phyloP scores from a whole-genome alignment of 2,113 vertebrate genomes.

The Gymnobelideus leadbeateri region DNA sequence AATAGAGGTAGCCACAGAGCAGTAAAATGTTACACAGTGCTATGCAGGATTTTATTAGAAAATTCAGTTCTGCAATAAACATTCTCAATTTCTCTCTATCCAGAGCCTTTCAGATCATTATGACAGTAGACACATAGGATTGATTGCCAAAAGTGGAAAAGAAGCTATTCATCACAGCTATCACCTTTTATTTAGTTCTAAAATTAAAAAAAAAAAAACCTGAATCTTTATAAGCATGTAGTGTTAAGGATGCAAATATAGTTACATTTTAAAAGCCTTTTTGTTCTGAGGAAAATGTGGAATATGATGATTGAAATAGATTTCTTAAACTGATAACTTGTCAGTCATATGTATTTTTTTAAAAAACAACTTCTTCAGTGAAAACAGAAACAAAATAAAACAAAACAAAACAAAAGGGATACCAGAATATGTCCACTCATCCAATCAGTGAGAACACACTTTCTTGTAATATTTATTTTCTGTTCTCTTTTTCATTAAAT shows the following conservation, averaged over 20 bases:
- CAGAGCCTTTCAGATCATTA: constrained; percentile 2
- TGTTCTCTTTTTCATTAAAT: neutral
- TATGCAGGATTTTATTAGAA: neutral
- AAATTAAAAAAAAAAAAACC: neutral
- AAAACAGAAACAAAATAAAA: neutral
- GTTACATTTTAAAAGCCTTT: neutral
- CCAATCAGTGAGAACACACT: neutral
- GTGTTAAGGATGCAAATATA: neutral
- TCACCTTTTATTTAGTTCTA: constrained; percentile 28
- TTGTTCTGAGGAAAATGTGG: constrained; percentile 25
- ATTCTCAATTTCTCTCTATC: constrained; percentile 11
- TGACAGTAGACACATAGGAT: constrained; percentile 3
- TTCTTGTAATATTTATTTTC: neutral
- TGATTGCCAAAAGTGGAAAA: constrained; percentile 15
- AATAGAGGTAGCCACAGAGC: neutral
- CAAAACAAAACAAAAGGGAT: neutral
- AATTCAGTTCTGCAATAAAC: neutral
- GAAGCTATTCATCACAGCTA: constrained; percentile 29
- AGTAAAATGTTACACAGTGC: constrained; percentile 7
- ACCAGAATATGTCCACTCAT: neutral
- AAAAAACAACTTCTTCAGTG: neutral
- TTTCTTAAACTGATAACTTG: neutral
- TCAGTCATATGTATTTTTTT: neutral
- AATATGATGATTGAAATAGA: neutral
- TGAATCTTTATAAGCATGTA: neutral